A percentile compares a stretch with the other conserved stretches of the same genome.
Conservation (phyloP, 1,140 invertebrate genomes). For the Linepithema humile region DNA sequence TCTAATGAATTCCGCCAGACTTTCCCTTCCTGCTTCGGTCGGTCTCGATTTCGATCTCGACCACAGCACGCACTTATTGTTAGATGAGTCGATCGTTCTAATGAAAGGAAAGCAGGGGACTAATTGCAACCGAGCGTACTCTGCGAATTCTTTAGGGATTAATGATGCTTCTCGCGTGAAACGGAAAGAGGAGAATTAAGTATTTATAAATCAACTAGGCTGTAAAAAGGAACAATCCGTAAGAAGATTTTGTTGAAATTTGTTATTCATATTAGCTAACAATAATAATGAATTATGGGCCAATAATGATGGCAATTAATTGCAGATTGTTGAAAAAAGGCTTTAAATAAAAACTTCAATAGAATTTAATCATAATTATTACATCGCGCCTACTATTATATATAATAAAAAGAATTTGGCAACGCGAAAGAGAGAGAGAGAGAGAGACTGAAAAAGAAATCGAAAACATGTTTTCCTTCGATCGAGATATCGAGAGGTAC, state of each 20-base stretch:
- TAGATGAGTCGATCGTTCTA: slow-evolving; percentile 27
- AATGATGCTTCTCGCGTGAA: neutral
- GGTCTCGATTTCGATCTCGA: slow-evolving; percentile 29
- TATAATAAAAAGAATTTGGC: no score
- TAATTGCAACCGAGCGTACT: slow-evolving; percentile 17
- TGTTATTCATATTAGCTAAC: neutral
- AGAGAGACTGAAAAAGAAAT: neutral
- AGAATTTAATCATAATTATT: no score
- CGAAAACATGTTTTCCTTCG: neutral
- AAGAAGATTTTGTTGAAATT: neutral
- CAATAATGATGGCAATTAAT: no score
- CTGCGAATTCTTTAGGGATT: neutral
- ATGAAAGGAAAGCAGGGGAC: neutral
- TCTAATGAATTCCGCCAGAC: slow-evolving; percentile 68
- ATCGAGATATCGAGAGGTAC: neutral
- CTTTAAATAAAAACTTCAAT: no score
- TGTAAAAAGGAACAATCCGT: no score
- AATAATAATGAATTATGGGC: no score
- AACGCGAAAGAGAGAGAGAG: neutral
- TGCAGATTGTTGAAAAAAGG: no score
- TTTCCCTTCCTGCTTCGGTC: slow-evolving; percentile 20
- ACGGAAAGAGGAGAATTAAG: no score
- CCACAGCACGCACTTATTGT: neutral
- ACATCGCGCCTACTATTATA: no score
- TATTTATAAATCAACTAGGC: no score